These are phyloP conservation scores for Philaenus spumarius DNA, from an alignment of 1,140 invertebrate genomes.

Conservation along the genomic window DNA sequence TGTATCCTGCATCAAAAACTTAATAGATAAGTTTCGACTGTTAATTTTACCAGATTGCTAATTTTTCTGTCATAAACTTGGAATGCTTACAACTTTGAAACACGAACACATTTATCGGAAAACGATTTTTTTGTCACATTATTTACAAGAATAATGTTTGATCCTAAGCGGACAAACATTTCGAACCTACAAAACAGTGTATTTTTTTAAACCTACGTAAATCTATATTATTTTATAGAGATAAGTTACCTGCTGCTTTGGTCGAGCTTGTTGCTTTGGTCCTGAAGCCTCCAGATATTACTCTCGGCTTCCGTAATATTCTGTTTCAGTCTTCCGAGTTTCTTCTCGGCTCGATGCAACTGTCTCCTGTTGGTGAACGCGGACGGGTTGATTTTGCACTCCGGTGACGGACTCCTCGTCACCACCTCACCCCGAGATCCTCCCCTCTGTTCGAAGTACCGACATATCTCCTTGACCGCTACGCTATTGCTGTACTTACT, in stretches of 20 bases:
- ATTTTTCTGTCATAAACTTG: too few species aligned
- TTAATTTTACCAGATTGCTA: too few species aligned
- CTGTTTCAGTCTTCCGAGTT: neutral
- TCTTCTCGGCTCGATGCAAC: neutral
- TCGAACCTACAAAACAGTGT: too few species aligned
- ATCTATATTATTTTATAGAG: too few species aligned
- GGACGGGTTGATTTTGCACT: neutral
- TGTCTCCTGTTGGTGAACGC: neutral
- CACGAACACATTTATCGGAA: too few species aligned
- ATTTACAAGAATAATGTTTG: too few species aligned
- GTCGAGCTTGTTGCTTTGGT: conserved; percentile 2
- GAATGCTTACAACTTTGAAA: too few species aligned
- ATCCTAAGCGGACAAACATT: too few species aligned
- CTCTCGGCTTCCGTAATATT: neutral
- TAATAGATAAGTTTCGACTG: too few species aligned
- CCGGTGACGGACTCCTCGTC: neutral
- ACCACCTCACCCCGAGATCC: conserved; percentile 17
- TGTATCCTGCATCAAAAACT: too few species aligned
- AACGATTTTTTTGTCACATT: too few species aligned
- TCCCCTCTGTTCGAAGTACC: conserved; percentile 48
- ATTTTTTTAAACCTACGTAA: too few species aligned
- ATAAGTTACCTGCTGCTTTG: neutral
- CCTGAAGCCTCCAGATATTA: conserved; percentile 10
- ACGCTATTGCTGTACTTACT: conserved; percentile 39
- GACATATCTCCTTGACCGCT: conserved; percentile 50